Conservation (phyloP, 2,797 vertebrate species). For the Chelidonichthys spinosus region DNA sequence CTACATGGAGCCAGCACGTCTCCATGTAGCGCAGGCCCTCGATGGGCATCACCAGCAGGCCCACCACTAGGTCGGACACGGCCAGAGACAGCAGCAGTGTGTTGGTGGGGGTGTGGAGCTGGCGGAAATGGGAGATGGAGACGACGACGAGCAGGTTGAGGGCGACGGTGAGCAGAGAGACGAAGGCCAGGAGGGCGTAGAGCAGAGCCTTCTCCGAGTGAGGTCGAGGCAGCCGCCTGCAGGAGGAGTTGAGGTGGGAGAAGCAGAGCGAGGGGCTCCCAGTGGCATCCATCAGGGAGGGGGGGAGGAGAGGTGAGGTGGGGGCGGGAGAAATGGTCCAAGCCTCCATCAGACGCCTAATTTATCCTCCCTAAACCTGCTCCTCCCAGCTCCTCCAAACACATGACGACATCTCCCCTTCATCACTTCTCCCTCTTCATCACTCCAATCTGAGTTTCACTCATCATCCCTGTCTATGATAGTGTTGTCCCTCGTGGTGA, state of each 20-base stretch:
- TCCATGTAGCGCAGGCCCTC: constrained; percentile 78
- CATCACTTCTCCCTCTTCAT: too few relatives aligned
- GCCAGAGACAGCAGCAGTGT: constrained; percentile 83
- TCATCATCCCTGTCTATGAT: too few relatives aligned
- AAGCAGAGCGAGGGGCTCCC: constrained; percentile 31
- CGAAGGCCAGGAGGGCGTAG: constrained; percentile 48
- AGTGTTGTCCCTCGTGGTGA: too few relatives aligned
- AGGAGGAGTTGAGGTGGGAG: constrained; percentile 57
- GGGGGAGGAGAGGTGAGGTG: not conserved
- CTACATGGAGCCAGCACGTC: constrained; percentile 83
- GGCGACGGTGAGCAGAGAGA: constrained; percentile 70
- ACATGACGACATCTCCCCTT: not conserved
- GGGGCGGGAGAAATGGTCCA: not conserved
- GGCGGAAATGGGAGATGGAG: constrained; percentile 82
- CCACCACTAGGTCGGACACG: constrained; percentile 78
- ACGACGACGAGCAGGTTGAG: constrained; percentile 81
- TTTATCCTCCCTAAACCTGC: constrained; percentile 21
- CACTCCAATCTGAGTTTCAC: not conserved
- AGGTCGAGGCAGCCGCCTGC: constrained; percentile 29
- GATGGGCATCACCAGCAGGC: constrained; percentile 81
- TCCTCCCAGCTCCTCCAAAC: not conserved
- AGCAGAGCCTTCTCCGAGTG: not conserved
- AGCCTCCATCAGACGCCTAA: accelerated
- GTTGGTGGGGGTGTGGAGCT: constrained; percentile 84
- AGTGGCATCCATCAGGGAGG: constrained; percentile 27